Conservation (phyloP, 2,888 invertebrate species). For the Trissolcus brochymenae region DNA sequence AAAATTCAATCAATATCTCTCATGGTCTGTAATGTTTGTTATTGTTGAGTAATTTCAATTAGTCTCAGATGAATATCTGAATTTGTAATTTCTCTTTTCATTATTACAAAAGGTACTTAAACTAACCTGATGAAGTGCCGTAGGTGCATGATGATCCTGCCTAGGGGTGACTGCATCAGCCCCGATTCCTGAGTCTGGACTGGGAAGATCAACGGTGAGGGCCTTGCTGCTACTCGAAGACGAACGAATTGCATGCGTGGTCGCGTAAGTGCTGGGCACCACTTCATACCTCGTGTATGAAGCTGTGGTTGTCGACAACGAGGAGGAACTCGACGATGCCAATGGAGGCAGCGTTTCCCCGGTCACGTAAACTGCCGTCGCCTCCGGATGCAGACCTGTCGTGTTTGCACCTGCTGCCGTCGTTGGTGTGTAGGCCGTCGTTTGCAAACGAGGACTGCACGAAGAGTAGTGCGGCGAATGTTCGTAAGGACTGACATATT, state of each 20-base stretch:
- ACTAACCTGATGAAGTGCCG: slow-evolving; percentile 91
- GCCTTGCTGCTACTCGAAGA: slow-evolving; percentile 78
- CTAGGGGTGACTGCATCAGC: slow-evolving; percentile 92
- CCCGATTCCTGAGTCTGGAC: slow-evolving; percentile 97
- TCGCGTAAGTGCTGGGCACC: slow-evolving; percentile 74
- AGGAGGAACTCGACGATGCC: slow-evolving; percentile 81
- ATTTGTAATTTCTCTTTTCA: not conserved
- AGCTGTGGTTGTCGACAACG: slow-evolving; percentile 77
- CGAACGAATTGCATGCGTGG: slow-evolving; percentile 74
- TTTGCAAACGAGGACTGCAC: slow-evolving; percentile 73
- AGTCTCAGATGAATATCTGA: not conserved
- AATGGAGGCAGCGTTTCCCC: slow-evolving; percentile 76
- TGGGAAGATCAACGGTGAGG: slow-evolving; percentile 94
- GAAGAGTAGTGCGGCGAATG: slow-evolving; percentile 66
- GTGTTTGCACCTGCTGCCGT: slow-evolving; percentile 66
- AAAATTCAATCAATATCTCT: too few relatives aligned
- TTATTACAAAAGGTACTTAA: not conserved
- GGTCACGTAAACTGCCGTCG: slow-evolving; percentile 80
- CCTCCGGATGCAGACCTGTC: slow-evolving; percentile 71
- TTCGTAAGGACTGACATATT: slow-evolving; percentile 74
- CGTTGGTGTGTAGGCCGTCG: slow-evolving; percentile 69
- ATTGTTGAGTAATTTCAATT: too few relatives aligned
- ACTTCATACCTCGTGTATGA: slow-evolving; percentile 75
- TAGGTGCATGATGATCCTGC: slow-evolving; percentile 79
- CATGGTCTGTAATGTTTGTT: too few relatives aligned